Evolutionary conservation across 2,797 vertebrate species (phyloP).

Genomic region (Pipistrellus kuhlii): DNA sequence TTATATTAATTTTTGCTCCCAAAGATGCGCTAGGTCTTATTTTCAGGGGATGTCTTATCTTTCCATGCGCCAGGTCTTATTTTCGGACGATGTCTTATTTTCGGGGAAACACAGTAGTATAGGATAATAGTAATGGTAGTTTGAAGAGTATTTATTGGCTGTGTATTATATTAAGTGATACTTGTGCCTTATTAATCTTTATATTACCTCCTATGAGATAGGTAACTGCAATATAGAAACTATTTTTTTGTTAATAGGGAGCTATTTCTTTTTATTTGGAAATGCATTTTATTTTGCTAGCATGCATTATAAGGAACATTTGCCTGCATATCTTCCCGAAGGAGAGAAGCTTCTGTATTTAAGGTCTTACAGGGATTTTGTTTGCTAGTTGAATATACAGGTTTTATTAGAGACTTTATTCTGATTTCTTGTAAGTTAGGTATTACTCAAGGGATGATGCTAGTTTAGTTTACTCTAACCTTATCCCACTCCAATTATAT

Average conservation of each 20-base stretch:
- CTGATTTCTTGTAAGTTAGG: neutral
- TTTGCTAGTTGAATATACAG: neutral
- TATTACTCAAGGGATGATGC: neutral
- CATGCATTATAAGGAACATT: constrained; percentile 4
- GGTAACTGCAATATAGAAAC: neutral
- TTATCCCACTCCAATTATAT: neutral
- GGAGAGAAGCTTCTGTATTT: neutral
- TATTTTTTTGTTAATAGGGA: constrained; percentile 15
- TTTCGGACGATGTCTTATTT: no score
- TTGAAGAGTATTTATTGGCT: constrained; percentile 3
- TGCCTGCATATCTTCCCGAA: neutral
- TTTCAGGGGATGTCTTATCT: no score
- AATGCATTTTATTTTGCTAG: constrained; percentile 6
- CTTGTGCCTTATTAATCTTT: constrained; percentile 16
- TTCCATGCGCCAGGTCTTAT: no score
- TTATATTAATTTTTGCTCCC: no score
- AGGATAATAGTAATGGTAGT: neutral
- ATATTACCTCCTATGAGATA: neutral
- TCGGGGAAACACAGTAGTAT: no score
- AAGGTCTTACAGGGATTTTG: neutral
- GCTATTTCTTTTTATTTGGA: constrained; percentile 38
- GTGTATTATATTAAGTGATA: constrained; percentile 3
- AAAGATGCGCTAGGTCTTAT: no score
- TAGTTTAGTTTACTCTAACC: constrained; percentile 16
- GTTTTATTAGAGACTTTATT: constrained; percentile 27